Percentiles rank a stretch among this genome's conserved stretches.
Evolutionary conservation across 2,797 vertebrate species (phyloP).

Genomic region (Vespertilio murinus): DNA sequence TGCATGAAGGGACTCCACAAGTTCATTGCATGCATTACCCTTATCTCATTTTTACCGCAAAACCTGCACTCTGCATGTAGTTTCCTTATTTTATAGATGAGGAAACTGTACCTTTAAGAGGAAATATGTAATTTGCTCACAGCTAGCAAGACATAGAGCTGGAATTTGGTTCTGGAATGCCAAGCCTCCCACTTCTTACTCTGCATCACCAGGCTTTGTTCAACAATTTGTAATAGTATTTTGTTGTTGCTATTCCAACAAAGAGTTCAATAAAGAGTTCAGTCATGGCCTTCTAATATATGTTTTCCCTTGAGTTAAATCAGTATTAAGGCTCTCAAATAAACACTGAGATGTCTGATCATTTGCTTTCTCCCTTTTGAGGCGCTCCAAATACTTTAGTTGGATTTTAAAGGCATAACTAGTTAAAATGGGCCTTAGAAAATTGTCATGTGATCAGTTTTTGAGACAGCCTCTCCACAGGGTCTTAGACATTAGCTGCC

Average conservation of each 20-base stretch:
- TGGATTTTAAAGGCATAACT: background rate
- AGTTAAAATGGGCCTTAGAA: background rate
- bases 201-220: background rate
- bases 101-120: conserved; percentile 17
- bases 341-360: background rate
- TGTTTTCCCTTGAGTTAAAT: background rate
- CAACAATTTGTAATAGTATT: background rate
- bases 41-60: conserved; percentile 29
- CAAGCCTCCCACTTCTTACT: background rate
- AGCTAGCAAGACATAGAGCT: conserved; percentile 12
- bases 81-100: conserved; percentile 19
- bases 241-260: background rate
- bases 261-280: background rate
- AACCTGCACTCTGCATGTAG: background rate
- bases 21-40: background rate
- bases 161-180: conserved; percentile 2
- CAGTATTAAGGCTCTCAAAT: background rate
- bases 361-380: background rate
- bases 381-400: background rate
- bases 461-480: background rate
- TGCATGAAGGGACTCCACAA: background rate
- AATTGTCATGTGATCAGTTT: background rate
- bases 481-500: background rate
- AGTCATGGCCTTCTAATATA: background rate
- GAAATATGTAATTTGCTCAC: conserved; percentile 18